Percentiles rank a stretch among this genome's conserved stretches.
phyloP scores from a whole-genome alignment of 1,140 invertebrate genomes.

The Pemphigus obesinymphae region DNA sequence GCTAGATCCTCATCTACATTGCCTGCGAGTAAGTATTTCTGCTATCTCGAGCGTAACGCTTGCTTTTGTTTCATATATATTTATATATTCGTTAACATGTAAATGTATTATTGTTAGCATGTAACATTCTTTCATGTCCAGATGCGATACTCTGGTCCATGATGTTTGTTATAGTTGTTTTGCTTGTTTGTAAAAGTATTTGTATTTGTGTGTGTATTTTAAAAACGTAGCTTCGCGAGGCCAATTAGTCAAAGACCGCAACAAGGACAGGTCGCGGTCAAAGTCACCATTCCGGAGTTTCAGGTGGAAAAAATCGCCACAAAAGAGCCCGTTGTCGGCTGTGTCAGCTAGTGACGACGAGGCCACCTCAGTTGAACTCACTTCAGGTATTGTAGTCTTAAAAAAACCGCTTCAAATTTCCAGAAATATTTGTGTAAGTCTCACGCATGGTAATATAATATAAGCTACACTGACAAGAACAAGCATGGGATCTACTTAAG shows the following conservation, averaged over 20 bases:
- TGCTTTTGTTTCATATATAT: conserved; percentile 14
- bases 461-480: neutral
- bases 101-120: neutral
- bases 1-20: conserved; percentile 18
- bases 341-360: conserved; percentile 74
- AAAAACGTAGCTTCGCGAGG: conserved; percentile 33
- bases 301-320: conserved; percentile 72
- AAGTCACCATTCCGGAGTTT: conserved; percentile 88
- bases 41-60: conserved; percentile 14
- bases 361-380: conserved; percentile 55
- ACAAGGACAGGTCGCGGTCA: conserved; percentile 75
- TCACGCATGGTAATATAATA: neutral
- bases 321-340: conserved; percentile 51
- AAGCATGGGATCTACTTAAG: neutral
- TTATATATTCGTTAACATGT: neutral
- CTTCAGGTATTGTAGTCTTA: conserved; percentile 53
- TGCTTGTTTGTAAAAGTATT: conserved; percentile 39
- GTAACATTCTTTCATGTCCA: neutral
- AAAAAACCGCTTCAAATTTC: neutral
- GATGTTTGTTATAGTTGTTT: conserved; percentile 46
- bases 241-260: conserved; percentile 46
- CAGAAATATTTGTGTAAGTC: neutral
- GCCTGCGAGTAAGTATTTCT: conserved; percentile 31
- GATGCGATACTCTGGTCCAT: conserved; percentile 40
- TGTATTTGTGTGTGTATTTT: conserved; percentile 43